Percentiles rank a stretch among this genome's conserved stretches.
These are phyloP conservation scores for Agrotis segetum DNA, from an alignment of 2,888 invertebrate species.

Conservation along the genomic window DNA sequence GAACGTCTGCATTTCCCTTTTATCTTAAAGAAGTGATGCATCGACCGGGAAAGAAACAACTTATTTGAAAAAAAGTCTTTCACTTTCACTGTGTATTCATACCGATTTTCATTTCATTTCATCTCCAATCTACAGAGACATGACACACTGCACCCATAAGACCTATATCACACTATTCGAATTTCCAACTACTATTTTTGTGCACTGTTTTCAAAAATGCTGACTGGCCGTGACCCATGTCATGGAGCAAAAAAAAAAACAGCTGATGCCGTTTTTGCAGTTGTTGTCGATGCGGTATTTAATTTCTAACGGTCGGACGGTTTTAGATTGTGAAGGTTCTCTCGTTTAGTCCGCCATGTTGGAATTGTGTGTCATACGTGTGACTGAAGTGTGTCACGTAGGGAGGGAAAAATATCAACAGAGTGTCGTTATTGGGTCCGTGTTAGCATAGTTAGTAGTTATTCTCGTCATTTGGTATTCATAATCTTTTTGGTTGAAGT, in stretches of 20 bases:
- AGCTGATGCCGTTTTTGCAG: conserved; percentile 3
- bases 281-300: conserved; percentile 25
- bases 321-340: conserved; percentile 26
- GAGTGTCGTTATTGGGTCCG: not conserved
- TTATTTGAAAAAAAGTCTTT: too few relatives aligned
- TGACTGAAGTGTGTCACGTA: conserved; percentile 33
- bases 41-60: too few relatives aligned
- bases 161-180: not conserved
- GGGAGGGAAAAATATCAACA: conserved; percentile 11
- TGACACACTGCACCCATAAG: not conserved
- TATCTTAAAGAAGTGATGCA: too few relatives aligned
- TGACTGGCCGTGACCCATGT: conserved; percentile 22
- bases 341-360: conserved; percentile 23
- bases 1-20: too few relatives aligned
- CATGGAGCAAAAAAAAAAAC: conserved; percentile 33
- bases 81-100: too few relatives aligned
- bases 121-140: not conserved
- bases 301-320: conserved; percentile 22
- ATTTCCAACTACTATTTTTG: conserved; percentile 20
- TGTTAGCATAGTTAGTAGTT: not conserved
- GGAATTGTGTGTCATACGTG: conserved; percentile 38
- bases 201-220: conserved; percentile 24
- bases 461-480: not conserved
- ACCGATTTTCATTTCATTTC: not conserved
- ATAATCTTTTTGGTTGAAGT: not conserved